Percentiles rank a stretch among this genome's conserved stretches.
Conservation (phyloP, 1,140 invertebrate species). For the Drosophila nannoptera region DNA sequence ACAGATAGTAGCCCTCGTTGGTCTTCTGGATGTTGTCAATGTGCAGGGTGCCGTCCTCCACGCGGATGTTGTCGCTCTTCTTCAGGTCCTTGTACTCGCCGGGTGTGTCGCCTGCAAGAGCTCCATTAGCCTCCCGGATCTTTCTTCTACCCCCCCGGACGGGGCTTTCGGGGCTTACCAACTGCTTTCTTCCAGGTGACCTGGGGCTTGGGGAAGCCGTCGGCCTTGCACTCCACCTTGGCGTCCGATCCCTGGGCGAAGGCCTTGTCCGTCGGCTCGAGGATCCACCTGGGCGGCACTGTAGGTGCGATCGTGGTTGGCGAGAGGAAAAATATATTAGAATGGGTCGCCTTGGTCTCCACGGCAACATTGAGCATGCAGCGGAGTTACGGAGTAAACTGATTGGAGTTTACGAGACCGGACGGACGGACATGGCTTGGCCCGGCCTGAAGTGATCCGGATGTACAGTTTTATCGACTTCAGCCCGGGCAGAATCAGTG, state of each 20-base stretch:
- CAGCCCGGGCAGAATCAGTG: no score
- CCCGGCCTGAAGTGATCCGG: constrained; percentile 33
- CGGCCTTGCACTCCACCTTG: constrained; percentile 95
- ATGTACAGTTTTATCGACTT: not conserved
- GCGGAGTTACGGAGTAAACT: constrained; percentile 2
- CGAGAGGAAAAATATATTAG: constrained; percentile 64
- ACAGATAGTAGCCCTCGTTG: constrained; percentile 96
- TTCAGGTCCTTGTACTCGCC: constrained; percentile 95
- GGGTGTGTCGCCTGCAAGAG: constrained; percentile 86
- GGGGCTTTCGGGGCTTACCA: constrained; percentile 82
- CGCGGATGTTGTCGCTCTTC: constrained; percentile 91
- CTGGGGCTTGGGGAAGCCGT: constrained; percentile 95
- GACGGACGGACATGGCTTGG: constrained; percentile 57
- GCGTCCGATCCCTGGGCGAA: constrained; percentile 96
- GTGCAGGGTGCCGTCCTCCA: constrained; percentile 93
- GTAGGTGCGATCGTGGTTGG: constrained; percentile 32
- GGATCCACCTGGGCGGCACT: constrained; percentile 98
- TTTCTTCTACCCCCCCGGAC: not conserved
- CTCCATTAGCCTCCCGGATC: not conserved
- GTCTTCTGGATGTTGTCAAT: constrained; percentile 94
- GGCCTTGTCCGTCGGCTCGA: constrained; percentile 96
- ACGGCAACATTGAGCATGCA: constrained; percentile 56
- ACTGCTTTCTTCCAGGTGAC: constrained; percentile 97
- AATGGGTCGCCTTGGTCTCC: constrained; percentile 11
- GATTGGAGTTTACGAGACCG: constrained; percentile 30